Conservation (phyloP, 2,888 invertebrate genomes). For the Saturnia pavonia region DNA sequence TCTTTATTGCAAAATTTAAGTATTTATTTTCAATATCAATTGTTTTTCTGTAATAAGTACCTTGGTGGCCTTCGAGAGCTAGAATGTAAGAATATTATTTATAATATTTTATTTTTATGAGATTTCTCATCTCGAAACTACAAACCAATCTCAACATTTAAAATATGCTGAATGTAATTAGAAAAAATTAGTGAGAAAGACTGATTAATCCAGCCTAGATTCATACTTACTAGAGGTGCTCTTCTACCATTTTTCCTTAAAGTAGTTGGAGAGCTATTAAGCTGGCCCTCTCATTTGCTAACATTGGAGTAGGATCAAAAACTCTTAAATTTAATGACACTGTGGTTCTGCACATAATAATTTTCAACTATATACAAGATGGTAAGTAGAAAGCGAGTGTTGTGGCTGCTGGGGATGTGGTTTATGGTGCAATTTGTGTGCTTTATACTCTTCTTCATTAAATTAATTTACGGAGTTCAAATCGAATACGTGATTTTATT, state of each 20-base stretch:
- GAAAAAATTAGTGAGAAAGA: not conserved
- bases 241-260: not conserved
- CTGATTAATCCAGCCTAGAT: not conserved
- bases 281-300: not conserved
- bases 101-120: not conserved
- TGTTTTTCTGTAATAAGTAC: not conserved
- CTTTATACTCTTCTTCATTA: not conserved
- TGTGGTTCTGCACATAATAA: conserved; percentile 6
- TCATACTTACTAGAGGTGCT: not conserved
- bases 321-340: not conserved
- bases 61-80: not conserved
- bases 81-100: not conserved
- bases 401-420: conserved; percentile 7
- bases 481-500: not conserved
- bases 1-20: not conserved
- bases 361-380: not conserved
- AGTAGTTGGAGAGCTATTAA: not conserved
- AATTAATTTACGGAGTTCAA: not conserved
- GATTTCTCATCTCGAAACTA: not conserved
- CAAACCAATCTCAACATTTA: not conserved
- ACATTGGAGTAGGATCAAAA: not conserved
- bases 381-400: conserved; percentile 10
- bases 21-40: not conserved
- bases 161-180: not conserved
- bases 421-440: not conserved